A percentile compares a stretch with the other conserved stretches of the same genome.
These are phyloP conservation scores for Azemiops feae DNA, from an alignment of 2,113 vertebrate species.

Conservation along the genomic window DNA sequence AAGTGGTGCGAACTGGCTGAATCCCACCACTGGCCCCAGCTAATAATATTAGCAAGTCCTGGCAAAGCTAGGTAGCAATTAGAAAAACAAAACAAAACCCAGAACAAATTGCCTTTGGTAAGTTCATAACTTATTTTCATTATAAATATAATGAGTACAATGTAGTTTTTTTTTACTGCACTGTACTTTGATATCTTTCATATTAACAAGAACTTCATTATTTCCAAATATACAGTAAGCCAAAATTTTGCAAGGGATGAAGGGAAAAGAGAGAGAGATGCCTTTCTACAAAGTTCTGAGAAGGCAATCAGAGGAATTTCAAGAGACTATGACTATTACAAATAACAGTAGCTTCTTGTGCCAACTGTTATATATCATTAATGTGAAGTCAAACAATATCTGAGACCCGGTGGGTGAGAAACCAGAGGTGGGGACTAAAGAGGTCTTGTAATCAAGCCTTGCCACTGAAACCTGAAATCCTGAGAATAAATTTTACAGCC, in stretches of 20 bases:
- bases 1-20: too few relatives aligned
- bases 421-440: not conserved
- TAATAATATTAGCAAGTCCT: not conserved
- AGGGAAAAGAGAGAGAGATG: not conserved
- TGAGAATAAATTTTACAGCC: not conserved
- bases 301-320: not conserved
- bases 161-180: not conserved
- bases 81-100: not conserved
- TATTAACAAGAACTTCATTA: not conserved
- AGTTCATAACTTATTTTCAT: not conserved
- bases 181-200: not conserved
- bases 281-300: not conserved
- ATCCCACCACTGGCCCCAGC: too few relatives aligned
- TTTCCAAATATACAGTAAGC: not conserved
- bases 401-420: not conserved
- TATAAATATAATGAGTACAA: not conserved
- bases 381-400: not conserved
- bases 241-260: not conserved
- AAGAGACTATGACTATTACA: not conserved
- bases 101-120: not conserved
- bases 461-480: not conserved
- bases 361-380: not conserved
- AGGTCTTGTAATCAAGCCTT: not conserved
- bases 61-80: not conserved
- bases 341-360: not conserved